phyloP scores from a whole-genome alignment of 1,140 invertebrate genomes.

The Araneus ventricosus region DNA sequence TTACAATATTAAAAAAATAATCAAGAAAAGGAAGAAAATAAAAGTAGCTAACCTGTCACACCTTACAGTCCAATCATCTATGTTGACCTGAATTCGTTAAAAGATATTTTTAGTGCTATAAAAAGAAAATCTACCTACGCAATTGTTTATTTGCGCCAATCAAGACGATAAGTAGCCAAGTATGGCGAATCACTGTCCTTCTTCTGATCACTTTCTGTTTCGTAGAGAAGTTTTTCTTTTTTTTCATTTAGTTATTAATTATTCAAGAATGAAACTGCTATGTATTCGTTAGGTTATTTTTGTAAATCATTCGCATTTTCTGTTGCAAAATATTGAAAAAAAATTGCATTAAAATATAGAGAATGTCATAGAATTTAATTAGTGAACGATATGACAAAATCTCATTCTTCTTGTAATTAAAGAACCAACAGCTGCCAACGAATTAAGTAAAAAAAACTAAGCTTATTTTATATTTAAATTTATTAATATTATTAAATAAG shows the following conservation, averaged over 20 bases:
- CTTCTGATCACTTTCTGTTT: not conserved
- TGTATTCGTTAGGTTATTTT: too few relatives aligned
- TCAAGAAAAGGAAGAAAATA: not conserved
- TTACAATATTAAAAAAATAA: conserved; percentile 33
- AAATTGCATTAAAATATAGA: too few relatives aligned
- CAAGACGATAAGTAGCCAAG: not conserved
- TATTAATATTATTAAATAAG: too few relatives aligned
- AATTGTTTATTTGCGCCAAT: not conserved
- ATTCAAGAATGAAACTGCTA: not conserved
- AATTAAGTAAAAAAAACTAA: too few relatives aligned
- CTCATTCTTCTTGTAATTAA: too few relatives aligned
- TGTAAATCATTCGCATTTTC: too few relatives aligned
- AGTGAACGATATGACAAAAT: too few relatives aligned
- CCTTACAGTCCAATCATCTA: conserved; percentile 61
- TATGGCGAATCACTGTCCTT: not conserved
- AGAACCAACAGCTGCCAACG: too few relatives aligned
- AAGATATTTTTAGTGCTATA: conserved; percentile 64
- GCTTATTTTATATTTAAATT: too few relatives aligned
- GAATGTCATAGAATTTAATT: too few relatives aligned
- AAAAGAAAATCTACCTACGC: not conserved
- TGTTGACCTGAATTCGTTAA: conserved; percentile 61
- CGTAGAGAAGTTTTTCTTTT: not conserved
- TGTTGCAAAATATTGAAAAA: too few relatives aligned
- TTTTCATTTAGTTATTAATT: not conserved
- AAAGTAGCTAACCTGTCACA: conserved; percentile 51